Base-by-base conservation (phyloP, 2,113 vertebrate species). In the Pantherophis guttatus region DNA sequence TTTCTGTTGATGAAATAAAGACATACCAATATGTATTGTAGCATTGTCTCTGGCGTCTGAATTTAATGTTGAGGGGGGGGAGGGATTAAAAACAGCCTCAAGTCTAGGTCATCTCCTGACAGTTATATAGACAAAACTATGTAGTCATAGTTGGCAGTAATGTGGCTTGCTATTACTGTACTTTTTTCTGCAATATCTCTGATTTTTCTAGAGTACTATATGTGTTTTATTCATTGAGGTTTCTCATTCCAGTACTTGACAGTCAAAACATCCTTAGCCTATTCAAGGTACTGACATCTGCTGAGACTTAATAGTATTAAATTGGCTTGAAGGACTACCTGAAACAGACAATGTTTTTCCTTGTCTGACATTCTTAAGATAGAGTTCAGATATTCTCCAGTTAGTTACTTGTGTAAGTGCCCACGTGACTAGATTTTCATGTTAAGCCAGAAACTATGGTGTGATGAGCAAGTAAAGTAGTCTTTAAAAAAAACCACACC, bases 1-100 rank as follows among this genome's bases (percentile, higher is more conserved):
- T 99, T 99, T 99, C 98, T 99, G 99, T 99, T 99, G 98, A 99
- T 99, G 99, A 99, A 99, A 99, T 99, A 99, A 99, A 99, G 98
- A 99, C 98, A 99, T 98, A 98, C 98, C 98, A 98, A 98, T 98
- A 98, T 98, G 98, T 98, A 99, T 98, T 98, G 98, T 98, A 98
- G 95, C 0, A 29, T 54, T 90, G 95, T 95, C 54, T 95, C 92
- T 93, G 93, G 92, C 52, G 93, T 97, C 92, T 90, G 91, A 95
- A 94, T 54, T 90, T 12, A 0, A 5, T 93, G 57, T 52, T 59
- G 7, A 5, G 44, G 44, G 57, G 2, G 0, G 2, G 52, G 52
- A 1, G 52, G 52, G 9, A 48, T 23, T 70, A 52, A n/a, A 59
- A 91, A 13, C 57, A 92, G 17, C 19, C 29, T 88, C 33, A 39